phyloP scores from a whole-genome alignment of 1,140 invertebrate genomes.

The Belonocnema kinseyi region DNA sequence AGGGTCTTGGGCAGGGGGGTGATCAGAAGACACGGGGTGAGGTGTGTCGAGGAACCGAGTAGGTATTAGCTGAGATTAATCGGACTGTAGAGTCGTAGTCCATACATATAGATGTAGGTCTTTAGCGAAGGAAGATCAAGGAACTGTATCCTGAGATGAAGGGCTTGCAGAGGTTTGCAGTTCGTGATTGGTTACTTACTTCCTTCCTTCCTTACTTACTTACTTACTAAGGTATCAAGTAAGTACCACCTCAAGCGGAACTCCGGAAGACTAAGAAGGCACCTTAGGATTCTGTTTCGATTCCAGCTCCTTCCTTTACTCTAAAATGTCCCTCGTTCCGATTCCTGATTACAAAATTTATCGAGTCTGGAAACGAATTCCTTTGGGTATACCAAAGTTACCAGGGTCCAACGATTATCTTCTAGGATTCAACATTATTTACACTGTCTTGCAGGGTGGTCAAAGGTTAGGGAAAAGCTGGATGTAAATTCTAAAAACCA shows the following conservation, averaged over 20 bases:
- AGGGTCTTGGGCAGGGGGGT: not conserved
- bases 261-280: slow-evolving; percentile 16
- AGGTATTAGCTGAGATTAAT: slow-evolving; percentile 46
- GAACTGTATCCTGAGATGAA: slow-evolving; percentile 30
- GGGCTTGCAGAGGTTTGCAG: slow-evolving; percentile 32
- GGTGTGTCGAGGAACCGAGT: slow-evolving; percentile 35
- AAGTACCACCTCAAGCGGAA: slow-evolving; percentile 22
- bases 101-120: slow-evolving; percentile 29
- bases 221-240: not conserved
- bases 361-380: not conserved
- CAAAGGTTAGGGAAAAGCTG: no score
- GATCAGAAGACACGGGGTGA: slow-evolving; percentile 5
- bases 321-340: no score
- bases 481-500: no score
- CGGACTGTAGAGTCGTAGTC: slow-evolving; percentile 32
- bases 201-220: slow-evolving; percentile 53
- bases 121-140: slow-evolving; percentile 36
- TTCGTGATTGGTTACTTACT: slow-evolving; percentile 62
- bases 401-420: not conserved
- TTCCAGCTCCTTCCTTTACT: not conserved
- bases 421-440: not conserved
- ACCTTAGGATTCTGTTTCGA: slow-evolving; percentile 10
- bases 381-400: not conserved
- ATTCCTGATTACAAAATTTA: slow-evolving; percentile 2
- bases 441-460: not conserved